Evolutionary conservation across 2,113 vertebrate species (phyloP), one percentile per base, ranked within the genome.

Genomic region (Cyphomyrus discorhynchus): DNA sequence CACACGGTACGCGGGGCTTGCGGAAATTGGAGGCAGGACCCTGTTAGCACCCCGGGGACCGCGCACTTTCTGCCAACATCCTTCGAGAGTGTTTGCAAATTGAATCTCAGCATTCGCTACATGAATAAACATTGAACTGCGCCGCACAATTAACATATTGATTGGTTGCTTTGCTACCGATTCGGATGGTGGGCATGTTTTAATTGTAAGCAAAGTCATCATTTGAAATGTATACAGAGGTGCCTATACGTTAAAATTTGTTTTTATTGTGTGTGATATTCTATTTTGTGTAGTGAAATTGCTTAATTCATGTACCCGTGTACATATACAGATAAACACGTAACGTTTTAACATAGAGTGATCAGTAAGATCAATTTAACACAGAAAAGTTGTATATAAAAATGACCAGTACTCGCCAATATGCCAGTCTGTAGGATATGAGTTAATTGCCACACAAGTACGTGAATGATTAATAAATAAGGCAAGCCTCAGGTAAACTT

Each of bases 71-170:
- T 62, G 84, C 88, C 58, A 19, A 46, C 15, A 88, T 89, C 70
- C 93, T 92, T 93, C 90, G 91, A 92, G 91, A 91, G 92, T 91
- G 92, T 93, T 94, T 95, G 93, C 91, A 91, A 95, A 94, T 94
- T 58, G 90, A 93, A 94, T 94, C 94, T 91, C 93, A 95, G 94
- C 92, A 92, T 93, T 89, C 2, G 0, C 89, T 94, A 91, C 90
- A 92, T 93, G 93, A 94, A 93, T 94, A 95, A 96, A 95, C 94
- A 95, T 93, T 70, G 7, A 70, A 87, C 88, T 80, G 91, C 24
- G 21, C 1, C 19, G 89, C 88, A 91, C 93, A 92, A 91, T 95
- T 94, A 93, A 92, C 93, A 95, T 92, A 88, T 66, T 88, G 90
- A 91, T 87, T 70, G 89, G 90, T 49, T 49, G 92, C 92, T 91